These are phyloP conservation scores for Lithobates sylvaticus DNA, from an alignment of 2,797 vertebrate genomes.

Conservation along the genomic window DNA sequence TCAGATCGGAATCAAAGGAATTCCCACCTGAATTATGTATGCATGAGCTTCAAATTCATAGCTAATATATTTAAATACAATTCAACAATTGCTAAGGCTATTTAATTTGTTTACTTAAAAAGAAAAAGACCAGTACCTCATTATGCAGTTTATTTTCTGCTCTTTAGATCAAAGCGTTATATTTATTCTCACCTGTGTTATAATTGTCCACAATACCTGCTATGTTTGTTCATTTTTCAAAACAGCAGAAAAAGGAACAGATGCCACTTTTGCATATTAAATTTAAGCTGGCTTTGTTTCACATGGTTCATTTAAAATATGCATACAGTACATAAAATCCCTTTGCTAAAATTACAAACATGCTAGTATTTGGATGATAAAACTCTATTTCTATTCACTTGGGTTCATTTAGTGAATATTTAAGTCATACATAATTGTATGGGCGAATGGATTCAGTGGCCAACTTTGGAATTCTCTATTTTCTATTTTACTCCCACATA, in stretches of 20 bases:
- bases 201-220: neutral
- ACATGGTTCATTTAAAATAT: neutral
- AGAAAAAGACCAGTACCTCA: neutral
- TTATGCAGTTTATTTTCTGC: neutral
- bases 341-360: too few species aligned
- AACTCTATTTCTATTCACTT: too few species aligned
- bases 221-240: neutral
- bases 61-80: neutral
- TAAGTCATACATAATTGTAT: too few species aligned
- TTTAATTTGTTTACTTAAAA: neutral
- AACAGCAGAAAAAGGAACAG: neutral
- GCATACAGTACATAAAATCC: too few species aligned
- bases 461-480: too few species aligned
- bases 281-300: neutral
- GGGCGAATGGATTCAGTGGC: too few species aligned
- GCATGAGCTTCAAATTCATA: too few species aligned
- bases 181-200: neutral
- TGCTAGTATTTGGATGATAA: neutral
- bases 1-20: too few species aligned
- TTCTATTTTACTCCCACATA: too few species aligned
- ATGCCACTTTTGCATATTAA: neutral
- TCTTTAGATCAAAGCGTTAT: neutral
- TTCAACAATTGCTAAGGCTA: neutral
- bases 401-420: too few species aligned
- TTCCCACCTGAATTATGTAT: neutral